A percentile compares a stretch with the other conserved stretches of the same genome.
Conservation (phyloP, 2,888 invertebrate genomes). For the Patella depressa region DNA sequence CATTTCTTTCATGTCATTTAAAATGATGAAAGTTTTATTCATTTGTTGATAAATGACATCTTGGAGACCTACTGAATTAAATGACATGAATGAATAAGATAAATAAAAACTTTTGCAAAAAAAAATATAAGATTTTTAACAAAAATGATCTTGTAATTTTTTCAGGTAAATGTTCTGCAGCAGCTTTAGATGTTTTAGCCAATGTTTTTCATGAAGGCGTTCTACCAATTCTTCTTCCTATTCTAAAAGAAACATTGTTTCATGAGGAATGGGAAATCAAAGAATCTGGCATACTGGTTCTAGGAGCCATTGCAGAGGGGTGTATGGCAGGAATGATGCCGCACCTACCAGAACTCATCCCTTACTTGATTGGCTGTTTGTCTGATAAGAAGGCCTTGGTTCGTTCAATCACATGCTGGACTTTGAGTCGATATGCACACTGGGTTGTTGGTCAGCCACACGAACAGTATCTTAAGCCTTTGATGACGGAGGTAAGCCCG, state of each 20-base stretch:
- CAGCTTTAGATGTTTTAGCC: conserved; percentile 95
- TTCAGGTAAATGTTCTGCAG: conserved; percentile 94
- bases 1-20: too few relatives aligned
- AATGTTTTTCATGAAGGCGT: conserved; percentile 97
- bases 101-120: too few relatives aligned
- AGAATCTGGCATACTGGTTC: conserved; percentile 91
- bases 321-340: conserved; percentile 97
- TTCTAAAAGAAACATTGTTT: conserved; percentile 95
- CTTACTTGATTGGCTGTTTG: conserved; percentile 92
- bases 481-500: conserved; percentile 86
- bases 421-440: conserved; percentile 95
- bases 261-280: conserved; percentile 97
- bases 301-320: conserved; percentile 90
- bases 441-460: conserved; percentile 98
- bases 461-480: conserved; percentile 91
- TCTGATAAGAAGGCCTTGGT: conserved; percentile 96
- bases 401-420: conserved; percentile 99
- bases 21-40: too few relatives aligned
- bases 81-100: too few relatives aligned
- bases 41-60: too few relatives aligned
- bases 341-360: conserved; percentile 95
- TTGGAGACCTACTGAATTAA: too few relatives aligned
- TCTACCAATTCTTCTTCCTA: conserved; percentile 92
- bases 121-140: too few relatives aligned
- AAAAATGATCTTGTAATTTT: background rate